These are phyloP conservation scores for Synanthedon myopaeformis DNA, from an alignment of 2,888 invertebrate genomes.

Conservation along the genomic window DNA sequence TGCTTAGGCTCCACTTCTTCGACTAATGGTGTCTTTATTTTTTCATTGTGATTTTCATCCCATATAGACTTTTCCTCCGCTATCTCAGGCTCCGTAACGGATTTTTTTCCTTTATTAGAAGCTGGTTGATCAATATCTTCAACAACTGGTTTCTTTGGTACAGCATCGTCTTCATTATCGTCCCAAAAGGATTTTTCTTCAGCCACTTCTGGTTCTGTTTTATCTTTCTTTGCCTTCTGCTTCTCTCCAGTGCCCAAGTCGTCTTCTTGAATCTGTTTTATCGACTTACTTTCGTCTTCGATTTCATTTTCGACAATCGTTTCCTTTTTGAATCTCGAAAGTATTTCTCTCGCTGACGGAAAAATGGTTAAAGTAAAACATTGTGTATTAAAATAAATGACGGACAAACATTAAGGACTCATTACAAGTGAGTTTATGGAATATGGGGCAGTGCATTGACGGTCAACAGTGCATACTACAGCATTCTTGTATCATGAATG, in stretches of 20 bases:
- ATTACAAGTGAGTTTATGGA: constrained; percentile 30
- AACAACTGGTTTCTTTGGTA: constrained; percentile 22
- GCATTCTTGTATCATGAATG: constrained; percentile 60
- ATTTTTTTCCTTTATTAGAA: constrained; percentile 26
- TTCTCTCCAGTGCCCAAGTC: constrained; percentile 22
- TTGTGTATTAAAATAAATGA: constrained; percentile 18
- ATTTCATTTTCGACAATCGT: constrained; percentile 59
- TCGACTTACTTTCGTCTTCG: constrained; percentile 41
- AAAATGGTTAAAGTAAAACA: constrained; percentile 35
- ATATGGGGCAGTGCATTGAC: constrained; percentile 19
- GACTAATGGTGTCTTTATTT: constrained; percentile 28
- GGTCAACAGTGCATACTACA: constrained; percentile 29
- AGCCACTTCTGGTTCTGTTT: constrained; percentile 32
- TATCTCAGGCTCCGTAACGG: constrained; percentile 33
- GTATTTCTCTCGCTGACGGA: constrained; percentile 65
- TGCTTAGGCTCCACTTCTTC: constrained; percentile 36
- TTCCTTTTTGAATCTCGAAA: constrained; percentile 60
- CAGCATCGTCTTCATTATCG: constrained; percentile 26
- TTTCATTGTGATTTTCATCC: constrained; percentile 53
- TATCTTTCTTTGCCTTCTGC: constrained; percentile 28
- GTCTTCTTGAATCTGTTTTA: constrained; percentile 30
- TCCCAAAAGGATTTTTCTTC: constrained; percentile 46
- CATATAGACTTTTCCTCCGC: constrained; percentile 46
- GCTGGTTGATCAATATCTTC: constrained; percentile 31
- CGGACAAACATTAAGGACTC: constrained; percentile 28